Evolutionary conservation across 2,113 vertebrate genomes (phyloP).

Genomic region (Dasyornis broadbenti): DNA sequence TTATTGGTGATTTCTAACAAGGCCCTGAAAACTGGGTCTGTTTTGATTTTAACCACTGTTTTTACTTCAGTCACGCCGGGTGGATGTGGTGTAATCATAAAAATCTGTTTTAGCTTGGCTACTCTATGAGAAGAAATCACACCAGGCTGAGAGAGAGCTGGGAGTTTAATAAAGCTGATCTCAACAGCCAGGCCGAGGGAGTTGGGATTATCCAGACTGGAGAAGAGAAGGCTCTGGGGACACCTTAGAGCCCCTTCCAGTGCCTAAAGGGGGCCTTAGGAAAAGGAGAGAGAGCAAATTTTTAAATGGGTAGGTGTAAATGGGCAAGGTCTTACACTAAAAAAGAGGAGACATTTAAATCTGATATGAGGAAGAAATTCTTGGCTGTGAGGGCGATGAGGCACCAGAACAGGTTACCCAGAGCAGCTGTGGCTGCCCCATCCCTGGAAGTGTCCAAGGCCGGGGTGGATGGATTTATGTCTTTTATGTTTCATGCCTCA

Average conservation of each 20-base stretch:
- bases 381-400: not conserved
- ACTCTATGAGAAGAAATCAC: not conserved
- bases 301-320: not conserved
- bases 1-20: not conserved
- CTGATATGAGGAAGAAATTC: not conserved
- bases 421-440: not conserved
- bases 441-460: not conserved
- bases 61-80: not conserved
- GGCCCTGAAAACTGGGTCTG: not conserved
- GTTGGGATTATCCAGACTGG: not conserved
- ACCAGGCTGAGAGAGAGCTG: not conserved
- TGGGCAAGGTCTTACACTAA: not conserved
- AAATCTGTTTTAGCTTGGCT: not conserved
- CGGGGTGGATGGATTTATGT: not conserved
- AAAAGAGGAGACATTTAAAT: not conserved
- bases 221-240: not conserved
- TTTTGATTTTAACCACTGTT: not conserved
- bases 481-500: not conserved
- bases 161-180: not conserved
- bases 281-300: not conserved
- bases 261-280: rapidly evolving
- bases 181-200: not conserved
- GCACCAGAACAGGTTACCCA: rapidly evolving
- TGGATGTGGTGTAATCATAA: not conserved
- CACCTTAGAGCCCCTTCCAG: not conserved